Base-by-base conservation (phyloP, 2,888 invertebrate genomes). In the Koerneria pararmatus region DNA sequence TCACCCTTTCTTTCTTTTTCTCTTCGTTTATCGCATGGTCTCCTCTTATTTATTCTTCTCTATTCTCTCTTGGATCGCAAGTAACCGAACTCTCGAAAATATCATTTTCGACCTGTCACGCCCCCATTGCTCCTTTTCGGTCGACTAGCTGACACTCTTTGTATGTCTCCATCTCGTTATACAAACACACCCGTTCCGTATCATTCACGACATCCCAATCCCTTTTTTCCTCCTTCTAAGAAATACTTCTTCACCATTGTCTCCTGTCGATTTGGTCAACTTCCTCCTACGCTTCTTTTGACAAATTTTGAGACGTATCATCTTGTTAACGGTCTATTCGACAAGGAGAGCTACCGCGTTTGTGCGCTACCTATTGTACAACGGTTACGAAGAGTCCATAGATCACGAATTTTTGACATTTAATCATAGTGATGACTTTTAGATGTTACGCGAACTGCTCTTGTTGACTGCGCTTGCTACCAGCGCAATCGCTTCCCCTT, bases 371-470 rank as follows among this genome's bases (percentile, higher is more conserved):
- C n/a, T 41, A 15, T 41, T 15, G 46, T n/a, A n/a, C 46, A 15
- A 41, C n/a, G 11, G 46, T 41, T 41, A n/a, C n/a, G n/a, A 41
- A 15, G 46, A 41, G 46, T 15, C 46, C 11, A 11, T 41, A 11
- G 11, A 11, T n/a, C n/a, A n/a, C 46, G 11, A 15, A 15, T n/a
- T 41, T 11, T 41, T 41, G 11, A 15, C 46, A 41, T 15, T n/a
- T n/a, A 15, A 41, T n/a, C 11, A n/a, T 41, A 41, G 11, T 11
- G 11, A 15, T n/a, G 46, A 41, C 46, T 49, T 32, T 62, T 11
- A 64, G 64, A 64, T 64, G 64, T 29, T 32, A 41, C 24, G 22
- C n/a, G 41, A 22, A 1, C 22, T 64, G 0, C 1, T 64, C 0
- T 31, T 56, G 22, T 27, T n/a, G 15, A 22, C 56, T 19, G n/a